Conservation (phyloP, 1,140 invertebrate genomes). For the Marisa cornuarietis region DNA sequence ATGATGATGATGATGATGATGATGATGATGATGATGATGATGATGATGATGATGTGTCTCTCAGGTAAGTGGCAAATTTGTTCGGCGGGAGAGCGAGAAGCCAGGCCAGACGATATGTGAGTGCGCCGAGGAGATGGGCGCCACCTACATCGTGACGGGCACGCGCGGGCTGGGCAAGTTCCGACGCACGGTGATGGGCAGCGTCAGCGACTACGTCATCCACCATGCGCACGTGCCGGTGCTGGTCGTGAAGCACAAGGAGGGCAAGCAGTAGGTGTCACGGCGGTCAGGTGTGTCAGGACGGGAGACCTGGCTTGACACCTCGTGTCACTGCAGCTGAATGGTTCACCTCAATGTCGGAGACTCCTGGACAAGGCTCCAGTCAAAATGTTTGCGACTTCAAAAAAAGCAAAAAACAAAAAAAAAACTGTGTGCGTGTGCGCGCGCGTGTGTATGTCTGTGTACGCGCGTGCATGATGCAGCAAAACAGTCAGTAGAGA, state of each 20-base stretch:
- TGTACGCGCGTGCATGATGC: not conserved
- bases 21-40: too few species aligned
- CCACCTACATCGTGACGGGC: constrained; percentile 26
- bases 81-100: constrained; percentile 15
- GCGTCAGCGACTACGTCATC: constrained; percentile 35
- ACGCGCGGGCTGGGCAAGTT: constrained; percentile 33
- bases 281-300: too few species aligned
- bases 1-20: too few species aligned
- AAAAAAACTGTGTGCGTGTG: too few species aligned
- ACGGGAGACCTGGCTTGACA: too few species aligned
- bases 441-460: not conserved
- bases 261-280: constrained; percentile 9
- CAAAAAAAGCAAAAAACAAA: too few species aligned
- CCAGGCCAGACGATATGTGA: constrained; percentile 25
- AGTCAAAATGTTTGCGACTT: too few species aligned
- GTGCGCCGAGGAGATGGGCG: constrained; percentile 16
- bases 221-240: constrained; percentile 35
- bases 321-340: too few species aligned
- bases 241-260: constrained; percentile 23
- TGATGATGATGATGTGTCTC: too few species aligned
- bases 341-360: too few species aligned
- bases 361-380: too few species aligned
- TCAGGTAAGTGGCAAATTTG: constrained; percentile 14
- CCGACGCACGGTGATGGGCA: constrained; percentile 30
- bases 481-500: too few species aligned